A percentile compares a stretch with the other conserved stretches of the same genome.
Conservation (phyloP, 2,888 invertebrate genomes). For the Diarsia mendica region DNA sequence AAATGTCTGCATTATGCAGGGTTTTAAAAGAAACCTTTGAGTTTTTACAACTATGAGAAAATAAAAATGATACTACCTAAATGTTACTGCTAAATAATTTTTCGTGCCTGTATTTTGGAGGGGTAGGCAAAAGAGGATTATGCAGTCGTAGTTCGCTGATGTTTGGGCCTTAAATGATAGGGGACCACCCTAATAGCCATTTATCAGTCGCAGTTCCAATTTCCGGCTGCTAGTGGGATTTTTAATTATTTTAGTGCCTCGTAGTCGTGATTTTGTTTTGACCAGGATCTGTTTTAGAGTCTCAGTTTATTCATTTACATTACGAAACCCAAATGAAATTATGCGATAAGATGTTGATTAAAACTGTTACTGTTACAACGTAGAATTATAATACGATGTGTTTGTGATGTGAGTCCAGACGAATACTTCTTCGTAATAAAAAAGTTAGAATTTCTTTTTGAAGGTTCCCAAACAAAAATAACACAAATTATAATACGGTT, state of each 20-base stretch:
- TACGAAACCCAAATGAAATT: neutral
- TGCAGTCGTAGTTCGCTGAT: slow-evolving; percentile 24
- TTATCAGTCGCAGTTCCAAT: slow-evolving; percentile 46
- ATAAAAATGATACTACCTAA: slow-evolving; percentile 51
- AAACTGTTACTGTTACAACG: too few relatives aligned
- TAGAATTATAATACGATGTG: neutral
- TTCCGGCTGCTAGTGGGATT: slow-evolving; percentile 28
- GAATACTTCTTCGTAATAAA: neutral
- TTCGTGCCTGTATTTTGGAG: neutral
- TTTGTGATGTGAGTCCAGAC: too few relatives aligned
- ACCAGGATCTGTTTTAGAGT: slow-evolving; percentile 9
- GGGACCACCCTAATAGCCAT: slow-evolving; percentile 32
- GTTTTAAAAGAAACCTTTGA: slow-evolving; percentile 74
- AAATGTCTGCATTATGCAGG: slow-evolving; percentile 75
- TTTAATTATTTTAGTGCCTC: slow-evolving; percentile 12
- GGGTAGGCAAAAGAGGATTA: slow-evolving; percentile 7
- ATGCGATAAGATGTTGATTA: too few relatives aligned
- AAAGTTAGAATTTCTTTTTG: neutral
- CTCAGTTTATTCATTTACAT: neutral
- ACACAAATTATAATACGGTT: neutral
- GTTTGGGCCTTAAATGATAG: slow-evolving; percentile 29
- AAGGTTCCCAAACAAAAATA: neutral
- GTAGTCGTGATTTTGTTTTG: slow-evolving; percentile 18
- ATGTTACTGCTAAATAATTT: slow-evolving; percentile 13
- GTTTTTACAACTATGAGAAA: slow-evolving; percentile 68